Evolutionary conservation across 2,888 invertebrate species (phyloP), one percentile per base, ranked within the genome.

Genomic region (Epinotia nisella): DNA sequence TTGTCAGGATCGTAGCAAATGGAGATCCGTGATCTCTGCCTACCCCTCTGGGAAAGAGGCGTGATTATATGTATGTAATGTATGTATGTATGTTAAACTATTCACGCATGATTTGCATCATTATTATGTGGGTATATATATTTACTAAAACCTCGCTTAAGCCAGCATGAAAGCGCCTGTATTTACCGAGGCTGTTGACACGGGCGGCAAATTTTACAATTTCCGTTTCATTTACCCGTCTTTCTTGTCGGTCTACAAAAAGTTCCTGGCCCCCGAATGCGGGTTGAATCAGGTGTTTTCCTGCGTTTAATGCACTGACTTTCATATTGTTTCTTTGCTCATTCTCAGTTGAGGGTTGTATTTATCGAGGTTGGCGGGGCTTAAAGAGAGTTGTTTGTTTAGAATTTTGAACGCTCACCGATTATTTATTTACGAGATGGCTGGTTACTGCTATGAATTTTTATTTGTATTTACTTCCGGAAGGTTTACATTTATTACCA

Each of bases 231-330:
- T 72, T 67, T 68, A 49, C 13, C 29, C 67, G 35, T 56, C 67
- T 72, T 72, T 53, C 67, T 72, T 72, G 49, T 56, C 21, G 75
- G 70, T 75, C 75, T 49, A 73, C 68, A 74, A 70, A 67, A 75
- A 77, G 71, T 70, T 75, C 65, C 74, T 64, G 53, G 69, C 74
- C 75, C 69, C 71, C 59, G 55, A 29, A 77, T 78, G 77, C 78
- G 78, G 79, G 79, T 74, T 74, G 78, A 76, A 74, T 77, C 79
- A 78, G 78, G 77, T 78, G 77, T 64, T 65, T 67, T 56, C 72
- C 60, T 64, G 56, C 74, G 76, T 77, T 78, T 79, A 78, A 77
- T 78, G 79, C 76, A 77, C 75, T 75, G 76, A 77, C 76, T 79
- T 78, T 77, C 76, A 75, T 78, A 78, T 78, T 61, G 66, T 70